A percentile compares a stretch with the other conserved stretches of the same genome.
Evolutionary conservation across 2,797 vertebrate genomes (phyloP).

Genomic region (Cottoperca gobio): DNA sequence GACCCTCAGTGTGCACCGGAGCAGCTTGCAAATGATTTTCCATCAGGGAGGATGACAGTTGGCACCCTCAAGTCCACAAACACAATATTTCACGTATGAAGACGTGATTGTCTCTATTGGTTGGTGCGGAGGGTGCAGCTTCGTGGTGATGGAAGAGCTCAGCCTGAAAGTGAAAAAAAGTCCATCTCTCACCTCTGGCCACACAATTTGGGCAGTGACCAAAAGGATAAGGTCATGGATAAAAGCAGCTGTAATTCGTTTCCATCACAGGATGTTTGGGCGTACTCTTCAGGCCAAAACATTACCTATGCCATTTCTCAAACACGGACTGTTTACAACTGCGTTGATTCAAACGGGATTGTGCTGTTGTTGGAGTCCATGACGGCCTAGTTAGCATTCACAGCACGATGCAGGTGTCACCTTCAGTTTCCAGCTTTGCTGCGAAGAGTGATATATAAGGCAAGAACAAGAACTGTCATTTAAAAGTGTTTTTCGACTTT

Average conservation of each 20-base stretch:
- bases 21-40: not conserved
- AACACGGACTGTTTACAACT: not conserved
- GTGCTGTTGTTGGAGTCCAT: not conserved
- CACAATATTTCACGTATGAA: not conserved
- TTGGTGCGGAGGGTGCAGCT: not conserved
- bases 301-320: not conserved
- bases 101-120: not conserved
- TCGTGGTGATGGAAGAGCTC: not conserved
- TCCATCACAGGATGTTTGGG: slow-evolving; percentile 26
- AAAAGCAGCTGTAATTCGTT: slow-evolving; percentile 27
- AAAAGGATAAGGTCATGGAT: slow-evolving; percentile 32
- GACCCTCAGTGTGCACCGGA: not conserved
- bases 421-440: not conserved
- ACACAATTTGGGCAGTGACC: slow-evolving; percentile 26
- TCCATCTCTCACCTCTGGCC: slow-evolving; percentile 32
- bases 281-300: not conserved
- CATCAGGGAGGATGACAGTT: not conserved
- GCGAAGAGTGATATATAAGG: not conserved
- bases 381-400: not conserved
- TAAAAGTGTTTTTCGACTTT: not conserved
- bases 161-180: slow-evolving; percentile 16
- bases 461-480: not conserved
- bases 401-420: not conserved
- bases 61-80: not conserved
- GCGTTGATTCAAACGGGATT: not conserved